Conservation (phyloP, 2,113 vertebrate genomes). For the Paratilapia polleni region DNA sequence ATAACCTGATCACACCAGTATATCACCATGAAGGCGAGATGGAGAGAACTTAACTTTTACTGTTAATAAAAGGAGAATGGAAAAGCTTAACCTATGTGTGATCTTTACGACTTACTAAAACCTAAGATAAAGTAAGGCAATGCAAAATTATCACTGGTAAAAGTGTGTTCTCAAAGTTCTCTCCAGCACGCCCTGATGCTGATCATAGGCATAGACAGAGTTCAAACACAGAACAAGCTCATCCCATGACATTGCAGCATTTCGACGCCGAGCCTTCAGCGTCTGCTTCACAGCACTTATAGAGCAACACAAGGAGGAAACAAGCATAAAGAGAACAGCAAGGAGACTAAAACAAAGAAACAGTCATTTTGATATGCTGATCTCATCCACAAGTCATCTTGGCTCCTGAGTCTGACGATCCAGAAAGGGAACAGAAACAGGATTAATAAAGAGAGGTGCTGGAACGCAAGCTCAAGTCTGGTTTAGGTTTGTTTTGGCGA, state of each 20-base stretch:
- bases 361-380: slow-evolving; percentile 67
- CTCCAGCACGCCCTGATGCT: slow-evolving; percentile 63
- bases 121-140: slow-evolving; percentile 58
- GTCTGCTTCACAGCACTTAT: slow-evolving; percentile 71
- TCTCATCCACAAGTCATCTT: slow-evolving; percentile 75
- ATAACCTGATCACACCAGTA: slow-evolving; percentile 69
- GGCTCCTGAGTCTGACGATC: slow-evolving; percentile 71
- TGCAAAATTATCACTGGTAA: slow-evolving; percentile 45
- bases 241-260: slow-evolving; percentile 74
- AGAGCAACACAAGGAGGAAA: slow-evolving; percentile 70
- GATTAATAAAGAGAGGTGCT: slow-evolving; percentile 50
- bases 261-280: slow-evolving; percentile 61
- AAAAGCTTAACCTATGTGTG: background rate
- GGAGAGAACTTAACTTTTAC: slow-evolving; percentile 49
- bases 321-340: slow-evolving; percentile 58
- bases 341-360: slow-evolving; percentile 52
- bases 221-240: slow-evolving; percentile 74
- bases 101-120: slow-evolving; percentile 7
- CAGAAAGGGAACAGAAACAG: slow-evolving; percentile 60
- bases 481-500: slow-evolving; percentile 34
- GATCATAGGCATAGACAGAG: slow-evolving; percentile 47
- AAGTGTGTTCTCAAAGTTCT: slow-evolving; percentile 36
- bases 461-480: slow-evolving; percentile 41
- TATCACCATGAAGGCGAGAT: slow-evolving; percentile 50
- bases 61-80: background rate